Conservation (phyloP, 2,113 vertebrate species). For the Platysteira castanea region DNA sequence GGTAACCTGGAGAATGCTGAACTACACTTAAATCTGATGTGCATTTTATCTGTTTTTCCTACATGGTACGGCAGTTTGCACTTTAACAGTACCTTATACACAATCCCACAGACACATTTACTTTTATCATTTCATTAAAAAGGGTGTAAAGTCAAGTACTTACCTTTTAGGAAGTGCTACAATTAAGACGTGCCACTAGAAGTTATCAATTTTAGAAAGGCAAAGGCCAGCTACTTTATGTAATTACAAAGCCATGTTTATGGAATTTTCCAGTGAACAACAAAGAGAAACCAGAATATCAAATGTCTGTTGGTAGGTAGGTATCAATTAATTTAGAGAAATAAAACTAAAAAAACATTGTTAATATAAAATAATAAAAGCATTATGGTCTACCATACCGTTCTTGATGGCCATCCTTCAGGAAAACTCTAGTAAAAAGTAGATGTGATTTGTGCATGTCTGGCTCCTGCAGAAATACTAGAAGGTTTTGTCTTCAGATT, state of each 20-base stretch:
- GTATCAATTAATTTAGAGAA: not conserved
- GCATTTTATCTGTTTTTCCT: not conserved
- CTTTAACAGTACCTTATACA: not conserved
- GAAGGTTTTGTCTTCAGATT: not conserved
- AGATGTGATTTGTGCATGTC: not conserved
- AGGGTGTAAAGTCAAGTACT: not conserved
- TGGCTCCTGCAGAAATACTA: not conserved
- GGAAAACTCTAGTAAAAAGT: not conserved
- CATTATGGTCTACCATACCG: not conserved
- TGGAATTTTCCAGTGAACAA: not conserved
- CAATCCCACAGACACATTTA: not conserved
- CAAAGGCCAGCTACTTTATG: not conserved
- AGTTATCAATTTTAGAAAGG: not conserved
- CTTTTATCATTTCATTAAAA: not conserved
- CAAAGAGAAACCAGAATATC: not conserved
- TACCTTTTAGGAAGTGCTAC: not conserved
- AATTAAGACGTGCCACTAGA: not conserved
- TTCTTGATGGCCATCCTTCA: rapidly evolving
- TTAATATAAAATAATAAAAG: not conserved
- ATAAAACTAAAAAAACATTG: not conserved
- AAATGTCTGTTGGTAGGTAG: not conserved
- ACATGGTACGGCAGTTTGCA: not conserved
- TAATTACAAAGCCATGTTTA: not conserved
- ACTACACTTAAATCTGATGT: not conserved
- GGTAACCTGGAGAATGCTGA: not conserved